phyloP scores from a whole-genome alignment of 2,888 invertebrate genomes.

The Mamestra brassicae region DNA sequence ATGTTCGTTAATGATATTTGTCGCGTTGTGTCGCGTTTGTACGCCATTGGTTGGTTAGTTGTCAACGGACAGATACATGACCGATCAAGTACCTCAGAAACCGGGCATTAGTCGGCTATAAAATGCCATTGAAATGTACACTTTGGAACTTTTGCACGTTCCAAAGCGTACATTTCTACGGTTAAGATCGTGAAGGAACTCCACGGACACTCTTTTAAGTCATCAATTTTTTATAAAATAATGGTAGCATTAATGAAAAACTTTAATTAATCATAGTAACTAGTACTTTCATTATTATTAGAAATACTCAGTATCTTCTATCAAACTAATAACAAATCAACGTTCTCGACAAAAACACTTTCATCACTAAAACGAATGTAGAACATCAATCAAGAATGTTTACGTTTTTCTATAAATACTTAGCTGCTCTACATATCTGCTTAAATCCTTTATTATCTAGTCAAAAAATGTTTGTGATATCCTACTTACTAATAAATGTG shows the following conservation, averaged over 20 bases:
- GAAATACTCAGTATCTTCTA: not conserved
- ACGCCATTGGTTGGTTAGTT: too few relatives aligned
- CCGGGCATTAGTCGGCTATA: too few relatives aligned
- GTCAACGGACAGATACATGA: too few relatives aligned
- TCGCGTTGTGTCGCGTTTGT: too few relatives aligned
- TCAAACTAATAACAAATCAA: not conserved
- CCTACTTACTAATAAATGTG: not conserved
- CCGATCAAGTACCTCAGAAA: too few relatives aligned
- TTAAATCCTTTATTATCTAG: not conserved
- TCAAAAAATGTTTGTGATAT: conserved; percentile 1
- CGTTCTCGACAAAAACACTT: not conserved
- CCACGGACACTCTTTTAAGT: too few relatives aligned
- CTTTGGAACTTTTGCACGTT: too few relatives aligned
- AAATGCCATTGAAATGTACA: too few relatives aligned
- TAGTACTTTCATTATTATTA: not conserved
- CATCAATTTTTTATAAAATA: too few relatives aligned
- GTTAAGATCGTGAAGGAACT: too few relatives aligned
- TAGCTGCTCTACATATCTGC: conserved; percentile 14
- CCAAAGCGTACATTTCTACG: too few relatives aligned
- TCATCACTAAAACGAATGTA: conserved; percentile 11
- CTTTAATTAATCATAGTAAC: not conserved
- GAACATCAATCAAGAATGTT: conserved; percentile 32
- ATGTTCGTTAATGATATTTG: too few relatives aligned
- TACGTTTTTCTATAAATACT: conserved; percentile 40
- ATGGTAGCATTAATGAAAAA: not conserved